Evolutionary conservation across 2,888 invertebrate genomes (phyloP).

Genomic region (Drosophila macrospina): DNA sequence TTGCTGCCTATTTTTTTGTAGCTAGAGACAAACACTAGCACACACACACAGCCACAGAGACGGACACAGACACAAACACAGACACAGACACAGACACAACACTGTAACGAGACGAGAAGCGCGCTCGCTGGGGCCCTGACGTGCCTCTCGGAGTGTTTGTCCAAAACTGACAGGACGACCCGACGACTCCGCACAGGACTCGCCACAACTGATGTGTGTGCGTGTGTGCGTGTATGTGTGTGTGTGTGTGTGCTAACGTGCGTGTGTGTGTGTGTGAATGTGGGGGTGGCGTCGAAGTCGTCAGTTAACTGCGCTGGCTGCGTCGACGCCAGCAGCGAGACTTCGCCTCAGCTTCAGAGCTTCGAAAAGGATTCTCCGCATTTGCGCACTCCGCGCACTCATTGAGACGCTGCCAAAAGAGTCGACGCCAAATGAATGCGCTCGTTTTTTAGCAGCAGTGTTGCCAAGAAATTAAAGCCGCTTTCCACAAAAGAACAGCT

Average conservation of each 20-base stretch:
- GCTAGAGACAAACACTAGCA: conserved; percentile 42
- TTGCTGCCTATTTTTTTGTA: conserved; percentile 57
- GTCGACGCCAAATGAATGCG: neutral
- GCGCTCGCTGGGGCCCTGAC: conserved; percentile 83
- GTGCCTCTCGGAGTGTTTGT: conserved; percentile 85
- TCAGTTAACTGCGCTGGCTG: conserved; percentile 20
- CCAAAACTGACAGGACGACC: conserved; percentile 80
- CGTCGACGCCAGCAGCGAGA: conserved; percentile 20
- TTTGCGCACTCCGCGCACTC: conserved; percentile 40
- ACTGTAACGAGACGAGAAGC: conserved; percentile 76
- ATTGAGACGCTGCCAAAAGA: conserved; percentile 1
- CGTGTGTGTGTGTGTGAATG: neutral
- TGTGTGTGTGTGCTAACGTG: no score
- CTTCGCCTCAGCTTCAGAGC: conserved; percentile 7
- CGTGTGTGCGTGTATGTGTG: neutral
- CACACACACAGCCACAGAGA: conserved; percentile 44
- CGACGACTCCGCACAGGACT: conserved; percentile 49
- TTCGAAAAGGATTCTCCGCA: conserved; percentile 33
- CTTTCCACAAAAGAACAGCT: neutral
- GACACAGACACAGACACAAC: conserved; percentile 57
- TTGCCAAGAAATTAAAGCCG: neutral
- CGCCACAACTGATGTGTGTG: conserved; percentile 22
- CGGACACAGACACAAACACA: conserved; percentile 40
- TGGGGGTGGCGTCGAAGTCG: conserved; percentile 39
- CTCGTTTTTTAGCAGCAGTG: conserved; percentile 27